Evolutionary conservation across 1,140 invertebrate species (phyloP).

Genomic region (Cotesia vestalis): DNA sequence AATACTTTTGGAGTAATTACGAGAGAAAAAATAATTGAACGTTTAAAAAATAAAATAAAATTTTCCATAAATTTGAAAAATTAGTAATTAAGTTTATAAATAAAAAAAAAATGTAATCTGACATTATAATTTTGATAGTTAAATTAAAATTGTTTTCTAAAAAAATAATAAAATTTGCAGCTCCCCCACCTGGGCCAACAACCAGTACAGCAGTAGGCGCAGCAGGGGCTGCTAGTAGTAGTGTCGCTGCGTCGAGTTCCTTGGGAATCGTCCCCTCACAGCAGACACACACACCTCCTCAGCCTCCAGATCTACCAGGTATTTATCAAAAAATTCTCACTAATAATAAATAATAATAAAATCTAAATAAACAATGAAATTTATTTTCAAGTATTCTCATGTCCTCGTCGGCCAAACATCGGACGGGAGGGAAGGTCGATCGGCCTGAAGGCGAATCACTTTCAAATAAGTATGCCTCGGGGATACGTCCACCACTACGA

Average conservation of each 20-base stretch:
- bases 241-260: constrained; percentile 58
- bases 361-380: constrained; percentile 14
- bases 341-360: not conserved
- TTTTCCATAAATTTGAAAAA: no score
- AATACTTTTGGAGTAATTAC: no score
- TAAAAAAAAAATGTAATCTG: no score
- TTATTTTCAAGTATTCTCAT: constrained; percentile 76
- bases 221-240: constrained; percentile 60
- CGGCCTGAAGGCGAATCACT: constrained; percentile 96
- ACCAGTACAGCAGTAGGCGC: constrained; percentile 63
- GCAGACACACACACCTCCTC: constrained; percentile 67
- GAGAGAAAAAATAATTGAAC: no score
- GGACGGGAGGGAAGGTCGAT: constrained; percentile 96
- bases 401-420: constrained; percentile 86
- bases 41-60: no score
- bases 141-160: not conserved
- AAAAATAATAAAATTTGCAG: constrained; percentile 44
- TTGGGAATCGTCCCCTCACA: constrained; percentile 62
- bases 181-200: constrained; percentile 64
- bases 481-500: constrained; percentile 99
- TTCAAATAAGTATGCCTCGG: constrained; percentile 99
- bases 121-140: no score
- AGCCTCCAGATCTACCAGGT: constrained; percentile 66
- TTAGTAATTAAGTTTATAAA: no score
- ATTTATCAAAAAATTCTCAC: constrained; percentile 26